Conservation (phyloP, 2,113 vertebrate species). For the rat (Rattus norvegicus) region GRCr8 NC_086028.1:35725501-35726000, state of each 20-base stretch:
- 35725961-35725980: neutral
- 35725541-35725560: conserved; percentile 42
- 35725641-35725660: neutral
- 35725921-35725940: neutral
- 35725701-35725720: neutral
- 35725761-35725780: neutral
- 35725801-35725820: neutral
- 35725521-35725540: neutral
- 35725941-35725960: neutral
- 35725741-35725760: conserved; percentile 3
- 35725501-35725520: neutral
- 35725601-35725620: neutral
- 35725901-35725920: neutral
- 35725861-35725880: neutral
- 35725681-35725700: conserved; percentile 26
- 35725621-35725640: neutral
- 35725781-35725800: neutral
- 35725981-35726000: neutral
- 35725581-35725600: neutral
- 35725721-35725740: neutral
- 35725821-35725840: neutral
- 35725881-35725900: neutral
- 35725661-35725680: neutral
- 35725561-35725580: conserved; percentile 14
- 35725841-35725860: neutral